Evolutionary conservation across 92 coral and sea anemone species (phyloP).

Genomic region (Scolanthus callimorphus): DNA sequence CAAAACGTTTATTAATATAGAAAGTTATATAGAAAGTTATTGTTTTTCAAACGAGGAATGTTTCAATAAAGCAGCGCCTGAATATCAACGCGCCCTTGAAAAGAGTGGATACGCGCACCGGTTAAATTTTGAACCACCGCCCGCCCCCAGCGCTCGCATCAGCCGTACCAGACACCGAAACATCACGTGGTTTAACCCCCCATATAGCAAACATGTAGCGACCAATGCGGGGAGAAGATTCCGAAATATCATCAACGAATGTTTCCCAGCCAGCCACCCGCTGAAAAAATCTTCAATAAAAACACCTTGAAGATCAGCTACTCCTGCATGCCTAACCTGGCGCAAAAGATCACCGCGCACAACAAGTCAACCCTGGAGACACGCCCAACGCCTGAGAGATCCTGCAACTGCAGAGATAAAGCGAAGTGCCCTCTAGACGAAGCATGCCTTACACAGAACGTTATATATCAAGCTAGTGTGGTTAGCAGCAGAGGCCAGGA

Average conservation of each 20-base stretch:
- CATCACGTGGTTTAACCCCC: background rate
- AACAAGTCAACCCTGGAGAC: background rate
- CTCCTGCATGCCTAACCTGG: background rate
- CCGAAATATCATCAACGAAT: background rate
- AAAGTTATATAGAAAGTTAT: no score
- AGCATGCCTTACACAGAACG: slow-evolving; percentile 10
- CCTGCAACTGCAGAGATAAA: background rate
- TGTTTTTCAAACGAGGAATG: no score
- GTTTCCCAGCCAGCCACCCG: background rate
- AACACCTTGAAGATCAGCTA: background rate
- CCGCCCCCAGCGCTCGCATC: no score
- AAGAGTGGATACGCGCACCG: no score
- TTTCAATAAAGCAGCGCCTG: no score
- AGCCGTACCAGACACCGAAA: no score
- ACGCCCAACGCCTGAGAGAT: background rate
- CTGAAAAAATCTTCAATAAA: background rate
- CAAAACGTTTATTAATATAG: no score
- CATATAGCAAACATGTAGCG: background rate
- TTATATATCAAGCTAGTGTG: slow-evolving; percentile 30
- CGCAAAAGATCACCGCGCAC: background rate
- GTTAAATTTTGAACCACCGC: no score
- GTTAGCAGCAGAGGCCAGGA: background rate
- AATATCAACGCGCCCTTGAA: no score
- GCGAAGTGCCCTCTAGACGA: slow-evolving; percentile 16
- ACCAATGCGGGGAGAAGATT: background rate